A percentile compares a stretch with the other conserved stretches of the same genome.
Conservation (phyloP, 2,113 vertebrate genomes). For the Podarcis raffonei region DNA sequence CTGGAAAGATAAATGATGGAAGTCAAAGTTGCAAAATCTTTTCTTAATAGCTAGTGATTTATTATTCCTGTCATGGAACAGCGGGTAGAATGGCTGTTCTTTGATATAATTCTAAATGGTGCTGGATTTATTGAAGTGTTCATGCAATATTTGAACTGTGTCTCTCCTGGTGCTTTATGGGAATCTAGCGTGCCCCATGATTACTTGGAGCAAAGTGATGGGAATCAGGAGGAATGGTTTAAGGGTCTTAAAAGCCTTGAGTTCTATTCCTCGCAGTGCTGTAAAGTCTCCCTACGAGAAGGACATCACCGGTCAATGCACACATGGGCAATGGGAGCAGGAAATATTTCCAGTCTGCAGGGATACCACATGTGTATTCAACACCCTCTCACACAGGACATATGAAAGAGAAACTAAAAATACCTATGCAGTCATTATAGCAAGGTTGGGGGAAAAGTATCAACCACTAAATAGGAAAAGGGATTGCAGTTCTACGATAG, state of each 20-base stretch:
- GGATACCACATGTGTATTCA: not conserved
- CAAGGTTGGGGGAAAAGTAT: not conserved
- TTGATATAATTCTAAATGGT: not conserved
- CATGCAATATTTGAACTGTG: not conserved
- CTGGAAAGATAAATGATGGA: conserved; percentile 26
- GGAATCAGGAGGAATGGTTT: not conserved
- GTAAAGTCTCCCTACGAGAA: not conserved
- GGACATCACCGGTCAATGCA: not conserved
- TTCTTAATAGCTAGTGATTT: not conserved
- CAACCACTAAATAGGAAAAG: not conserved
- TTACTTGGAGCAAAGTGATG: not conserved
- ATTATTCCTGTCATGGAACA: conserved; percentile 12
- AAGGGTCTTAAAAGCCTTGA: fast-evolving
- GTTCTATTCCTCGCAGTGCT: not conserved
- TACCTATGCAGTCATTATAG: not conserved
- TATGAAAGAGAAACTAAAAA: not conserved
- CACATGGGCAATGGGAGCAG: not conserved
- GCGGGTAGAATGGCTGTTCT: not conserved
- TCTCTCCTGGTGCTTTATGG: fast-evolving
- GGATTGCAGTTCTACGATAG: not conserved
- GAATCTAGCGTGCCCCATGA: not conserved
- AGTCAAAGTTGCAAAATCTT: conserved; percentile 33
- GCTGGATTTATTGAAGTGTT: not conserved
- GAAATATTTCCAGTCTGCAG: not conserved
- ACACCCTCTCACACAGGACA: too few relatives aligned